Conservation (phyloP, 2,888 invertebrate genomes). For the Ophion ventricosus region DNA sequence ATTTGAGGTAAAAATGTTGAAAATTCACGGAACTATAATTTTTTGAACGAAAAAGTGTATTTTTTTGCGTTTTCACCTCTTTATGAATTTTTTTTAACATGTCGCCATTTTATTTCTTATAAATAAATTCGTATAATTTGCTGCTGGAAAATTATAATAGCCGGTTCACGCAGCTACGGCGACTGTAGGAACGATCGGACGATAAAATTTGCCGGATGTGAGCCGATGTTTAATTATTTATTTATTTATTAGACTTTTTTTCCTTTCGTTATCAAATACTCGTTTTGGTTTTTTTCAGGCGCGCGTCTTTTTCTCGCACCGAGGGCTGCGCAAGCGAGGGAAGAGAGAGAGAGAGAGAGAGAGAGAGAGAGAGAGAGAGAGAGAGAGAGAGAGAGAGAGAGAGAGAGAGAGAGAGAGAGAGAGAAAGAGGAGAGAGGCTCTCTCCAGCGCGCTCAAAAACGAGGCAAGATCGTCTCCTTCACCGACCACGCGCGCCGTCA, state of each 20-base stretch:
- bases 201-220: too few relatives aligned
- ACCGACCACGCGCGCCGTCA: conserved; percentile 71
- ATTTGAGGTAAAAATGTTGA: too few relatives aligned
- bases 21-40: too few relatives aligned
- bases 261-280: conserved; percentile 60
- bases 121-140: background rate
- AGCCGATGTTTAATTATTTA: conserved; percentile 62
- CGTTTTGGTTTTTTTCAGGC: conserved; percentile 79
- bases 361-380: conserved; percentile 35
- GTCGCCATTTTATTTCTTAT: too few relatives aligned
- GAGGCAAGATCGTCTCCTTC: conserved; percentile 71
- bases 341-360: conserved; percentile 33
- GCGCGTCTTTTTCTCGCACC: conserved; percentile 73
- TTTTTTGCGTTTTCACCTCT: too few relatives aligned
- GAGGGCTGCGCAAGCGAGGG: conserved; percentile 46
- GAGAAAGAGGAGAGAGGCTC: conserved; percentile 30
- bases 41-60: too few relatives aligned
- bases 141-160: conserved; percentile 16
- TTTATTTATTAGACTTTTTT: background rate
- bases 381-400: conserved; percentile 23
- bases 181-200: too few relatives aligned
- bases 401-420: conserved; percentile 28
- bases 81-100: too few relatives aligned
- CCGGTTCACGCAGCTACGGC: conserved; percentile 65
- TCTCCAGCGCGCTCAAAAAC: conserved; percentile 77